Conservation (phyloP, 2,113 vertebrate species). For the Strix aluco region DNA sequence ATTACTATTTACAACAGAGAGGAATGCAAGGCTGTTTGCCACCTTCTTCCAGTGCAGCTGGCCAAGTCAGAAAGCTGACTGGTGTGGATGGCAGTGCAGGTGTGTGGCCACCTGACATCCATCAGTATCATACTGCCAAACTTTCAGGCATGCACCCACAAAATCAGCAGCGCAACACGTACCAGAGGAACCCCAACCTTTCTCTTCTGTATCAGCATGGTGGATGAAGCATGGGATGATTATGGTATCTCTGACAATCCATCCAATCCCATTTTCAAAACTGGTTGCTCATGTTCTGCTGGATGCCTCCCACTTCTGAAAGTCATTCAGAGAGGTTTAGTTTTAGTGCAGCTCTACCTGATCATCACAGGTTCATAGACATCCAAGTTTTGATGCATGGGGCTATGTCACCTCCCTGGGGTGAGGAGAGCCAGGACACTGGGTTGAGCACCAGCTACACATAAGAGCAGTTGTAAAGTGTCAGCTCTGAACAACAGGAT, state of each 20-base stretch:
- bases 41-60: no score
- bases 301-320: neutral
- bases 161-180: neutral
- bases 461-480: no score
- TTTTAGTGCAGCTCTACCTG: neutral
- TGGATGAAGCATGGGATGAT: neutral
- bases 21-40: neutral
- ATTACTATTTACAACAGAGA: neutral
- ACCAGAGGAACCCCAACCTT: neutral
- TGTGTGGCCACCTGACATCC: neutral
- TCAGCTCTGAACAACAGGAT: no score
- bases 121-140: rapidly evolving
- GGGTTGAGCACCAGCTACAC: no score
- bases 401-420: no score
- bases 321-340: neutral
- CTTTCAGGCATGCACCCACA: neutral
- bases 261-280: neutral
- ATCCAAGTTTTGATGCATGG: neutral
- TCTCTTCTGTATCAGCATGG: neutral
- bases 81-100: no score
- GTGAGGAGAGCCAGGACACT: neutral
- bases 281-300: neutral
- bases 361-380: rapidly evolving
- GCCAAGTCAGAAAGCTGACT: neutral
- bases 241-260: neutral